Conservation (phyloP, 1,140 invertebrate genomes). For the Euura lappo region DNA sequence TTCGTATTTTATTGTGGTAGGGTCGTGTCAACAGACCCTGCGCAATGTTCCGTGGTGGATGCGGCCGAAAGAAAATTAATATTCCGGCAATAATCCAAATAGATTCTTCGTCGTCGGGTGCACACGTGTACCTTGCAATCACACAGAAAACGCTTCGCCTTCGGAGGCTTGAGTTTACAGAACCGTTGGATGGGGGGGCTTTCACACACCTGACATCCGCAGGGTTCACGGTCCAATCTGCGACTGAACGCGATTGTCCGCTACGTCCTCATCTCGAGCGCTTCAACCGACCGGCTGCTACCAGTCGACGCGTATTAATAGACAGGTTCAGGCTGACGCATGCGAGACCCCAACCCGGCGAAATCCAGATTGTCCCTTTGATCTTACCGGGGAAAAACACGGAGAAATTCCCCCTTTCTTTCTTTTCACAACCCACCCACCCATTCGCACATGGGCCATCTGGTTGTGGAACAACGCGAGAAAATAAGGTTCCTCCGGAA, state of each 20-base stretch:
- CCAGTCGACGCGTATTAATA: neutral
- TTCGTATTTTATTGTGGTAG: too few relatives aligned
- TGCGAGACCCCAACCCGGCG: neutral
- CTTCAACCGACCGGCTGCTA: neutral
- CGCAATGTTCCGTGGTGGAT: too few relatives aligned
- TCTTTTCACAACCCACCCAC: too few relatives aligned
- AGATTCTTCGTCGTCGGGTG: neutral
- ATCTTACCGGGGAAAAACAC: neutral
- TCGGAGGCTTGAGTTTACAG: too few relatives aligned
- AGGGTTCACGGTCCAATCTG: constrained; percentile 6
- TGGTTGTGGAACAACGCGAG: too few relatives aligned
- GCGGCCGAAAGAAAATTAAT: too few relatives aligned
- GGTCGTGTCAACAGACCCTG: too few relatives aligned
- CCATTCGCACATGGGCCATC: too few relatives aligned
- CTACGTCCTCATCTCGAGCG: neutral
- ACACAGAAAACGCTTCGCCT: neutral
- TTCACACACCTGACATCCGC: neutral
- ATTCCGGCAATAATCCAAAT: neutral
- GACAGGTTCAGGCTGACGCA: neutral
- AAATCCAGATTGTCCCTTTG: neutral
- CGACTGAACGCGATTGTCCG: neutral
- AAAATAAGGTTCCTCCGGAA: too few relatives aligned
- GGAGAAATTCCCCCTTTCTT: neutral
- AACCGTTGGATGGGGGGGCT: too few relatives aligned
- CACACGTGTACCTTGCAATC: neutral